A percentile compares a stretch with the other conserved stretches of the same genome.
These are phyloP conservation scores for Sebastes iracundus DNA, from an alignment of 2,797 vertebrate species.

Conservation along the genomic window DNA sequence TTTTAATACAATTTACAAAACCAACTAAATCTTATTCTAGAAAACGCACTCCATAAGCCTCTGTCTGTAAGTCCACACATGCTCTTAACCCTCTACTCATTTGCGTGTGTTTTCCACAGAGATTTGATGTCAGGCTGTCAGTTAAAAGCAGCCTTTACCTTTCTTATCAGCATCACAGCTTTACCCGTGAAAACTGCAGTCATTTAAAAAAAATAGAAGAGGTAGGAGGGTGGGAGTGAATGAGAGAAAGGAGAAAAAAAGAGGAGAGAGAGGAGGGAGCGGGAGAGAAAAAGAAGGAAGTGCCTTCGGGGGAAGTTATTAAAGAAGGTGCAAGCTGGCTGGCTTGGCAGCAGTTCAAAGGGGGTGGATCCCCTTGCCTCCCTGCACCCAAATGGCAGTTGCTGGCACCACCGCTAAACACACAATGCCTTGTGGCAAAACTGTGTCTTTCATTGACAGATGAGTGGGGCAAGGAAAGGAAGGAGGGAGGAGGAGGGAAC, in stretches of 20 bases:
- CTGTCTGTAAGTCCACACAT: conserved; percentile 18
- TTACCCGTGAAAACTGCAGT: conserved; percentile 80
- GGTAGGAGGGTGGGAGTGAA: conserved; percentile 71
- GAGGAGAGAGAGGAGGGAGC: conserved; percentile 41
- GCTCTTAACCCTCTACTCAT: conserved; percentile 47
- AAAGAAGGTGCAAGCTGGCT: conserved; percentile 83
- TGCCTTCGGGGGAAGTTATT: conserved; percentile 84
- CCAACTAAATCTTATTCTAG: conserved; percentile 22
- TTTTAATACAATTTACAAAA: conserved; percentile 21
- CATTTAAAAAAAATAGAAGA: conserved; percentile 72
- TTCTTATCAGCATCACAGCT: conserved; percentile 84
- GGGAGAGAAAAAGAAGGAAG: conserved; percentile 74
- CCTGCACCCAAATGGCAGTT: conserved; percentile 84
- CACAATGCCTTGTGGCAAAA: conserved; percentile 86
- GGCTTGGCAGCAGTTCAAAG: conserved; percentile 86
- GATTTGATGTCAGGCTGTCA: conserved; percentile 79
- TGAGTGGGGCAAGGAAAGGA: conserved; percentile 69
- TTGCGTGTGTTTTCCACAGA: conserved; percentile 46
- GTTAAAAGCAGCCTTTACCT: conserved; percentile 78
- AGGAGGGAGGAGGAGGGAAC: conserved; percentile 66
- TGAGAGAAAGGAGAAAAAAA: conserved; percentile 56
- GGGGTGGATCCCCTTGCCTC: conserved; percentile 81
- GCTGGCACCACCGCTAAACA: conserved; percentile 83
- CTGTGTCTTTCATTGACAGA: conserved; percentile 82
- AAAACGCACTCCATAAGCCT: conserved; percentile 22